Evolutionary conservation across 2,797 vertebrate species (phyloP), one percentile per base, ranked within the genome.

Genomic region (Okamejei kenojei): DNA sequence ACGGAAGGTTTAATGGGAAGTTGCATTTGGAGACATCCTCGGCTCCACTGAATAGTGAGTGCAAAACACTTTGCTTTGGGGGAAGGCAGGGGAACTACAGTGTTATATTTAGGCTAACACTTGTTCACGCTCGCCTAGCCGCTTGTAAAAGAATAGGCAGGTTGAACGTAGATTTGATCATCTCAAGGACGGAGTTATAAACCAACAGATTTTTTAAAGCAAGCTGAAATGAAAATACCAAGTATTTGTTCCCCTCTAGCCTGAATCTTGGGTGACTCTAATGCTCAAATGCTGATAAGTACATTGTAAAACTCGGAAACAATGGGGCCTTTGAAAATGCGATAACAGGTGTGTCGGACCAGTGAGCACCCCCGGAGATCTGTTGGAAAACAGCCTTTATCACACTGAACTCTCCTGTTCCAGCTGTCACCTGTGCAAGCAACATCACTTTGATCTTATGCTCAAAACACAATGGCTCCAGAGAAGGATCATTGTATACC

Each of bases 361-460:
- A 73, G 63, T n/a, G 45, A 35, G 32, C 15, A 32, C 45, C 45
- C 45, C 71, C 23, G 54, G 19, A 74, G 68, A 54, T 35, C 21
- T 74, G 71, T 29, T 91, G 71, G 90, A 91, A 76, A 92, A 15
- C 21, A 54, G 32, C 13, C 90, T 92, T 74, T 92, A 92, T 92
- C 90, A n/a, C 73, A 74, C 4, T n/a, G 71, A 76, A 54, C 71
- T 17, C 10, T 76, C 90, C 90, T 3, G 35, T 35, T 80, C 7
- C 79, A 91, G 68, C 35, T 92, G 71, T 92, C 90, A 76, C 90
- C 71, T 92, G 71, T 38, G 90, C 90, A 92, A 92, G 9, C 38
- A 68, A 74, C 73, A 29, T 23, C 7, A 45, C 90, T 91, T 91
- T 91, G 65, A 91, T 91, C 68, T 29, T 54, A 13, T 92, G 71